Percentiles rank a stretch among this genome's conserved stretches.
Conservation (phyloP, 2,797 vertebrate genomes). For the Podarcis siculus region DNA sequence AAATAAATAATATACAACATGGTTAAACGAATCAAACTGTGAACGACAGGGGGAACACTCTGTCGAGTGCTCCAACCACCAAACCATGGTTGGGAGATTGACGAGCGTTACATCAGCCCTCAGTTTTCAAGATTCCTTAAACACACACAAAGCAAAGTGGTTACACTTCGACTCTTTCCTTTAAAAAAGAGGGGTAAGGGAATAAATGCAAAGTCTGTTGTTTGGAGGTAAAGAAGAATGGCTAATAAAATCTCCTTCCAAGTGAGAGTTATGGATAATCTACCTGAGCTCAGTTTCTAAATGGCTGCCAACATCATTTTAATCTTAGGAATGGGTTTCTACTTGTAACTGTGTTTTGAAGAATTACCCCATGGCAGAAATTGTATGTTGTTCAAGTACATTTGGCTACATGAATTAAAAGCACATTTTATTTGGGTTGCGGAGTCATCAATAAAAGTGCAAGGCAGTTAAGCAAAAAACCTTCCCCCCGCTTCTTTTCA, state of each 20-base stretch:
- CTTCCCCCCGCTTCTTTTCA: background rate
- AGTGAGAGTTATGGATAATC: constrained; percentile 57
- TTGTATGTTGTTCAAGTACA: constrained; percentile 4
- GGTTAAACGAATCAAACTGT: background rate
- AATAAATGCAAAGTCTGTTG: constrained; percentile 19
- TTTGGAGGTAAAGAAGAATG: constrained; percentile 42
- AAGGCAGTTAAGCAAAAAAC: background rate
- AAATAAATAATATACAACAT: too few species aligned
- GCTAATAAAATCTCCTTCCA: constrained; percentile 51
- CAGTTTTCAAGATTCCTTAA: constrained; percentile 32
- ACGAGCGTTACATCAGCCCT: background rate
- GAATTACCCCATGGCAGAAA: background rate
- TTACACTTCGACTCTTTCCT: constrained; percentile 52
- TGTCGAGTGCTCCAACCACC: background rate
- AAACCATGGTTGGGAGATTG: background rate
- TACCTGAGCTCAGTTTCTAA: constrained; percentile 54
- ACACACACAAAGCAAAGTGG: constrained; percentile 11
- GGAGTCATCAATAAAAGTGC: constrained; percentile 10
- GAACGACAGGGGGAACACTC: background rate
- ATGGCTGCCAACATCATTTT: constrained; percentile 53
- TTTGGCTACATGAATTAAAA: constrained; percentile 21
- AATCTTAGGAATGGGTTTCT: constrained; percentile 23
- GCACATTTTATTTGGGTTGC: background rate
- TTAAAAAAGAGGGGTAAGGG: constrained; percentile 20
- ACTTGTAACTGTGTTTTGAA: background rate